phyloP scores from a whole-genome alignment of 2,113 vertebrate genomes.

The Gallinago jamesoni region DNA sequence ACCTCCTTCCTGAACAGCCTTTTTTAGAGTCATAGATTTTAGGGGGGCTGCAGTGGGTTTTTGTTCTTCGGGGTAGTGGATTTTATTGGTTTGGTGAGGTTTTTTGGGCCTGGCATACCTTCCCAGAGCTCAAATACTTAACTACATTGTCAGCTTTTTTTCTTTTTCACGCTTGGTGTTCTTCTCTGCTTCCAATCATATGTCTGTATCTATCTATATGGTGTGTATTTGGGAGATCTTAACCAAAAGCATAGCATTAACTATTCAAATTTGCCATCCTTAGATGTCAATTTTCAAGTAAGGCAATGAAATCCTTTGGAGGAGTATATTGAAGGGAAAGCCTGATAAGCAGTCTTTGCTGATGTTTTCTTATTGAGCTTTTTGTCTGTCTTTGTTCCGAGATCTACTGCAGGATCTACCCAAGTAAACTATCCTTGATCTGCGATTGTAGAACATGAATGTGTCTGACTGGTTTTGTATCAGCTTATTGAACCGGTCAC shows the following conservation, averaged over 20 bases:
- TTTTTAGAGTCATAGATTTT: neutral
- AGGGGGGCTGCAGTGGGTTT: no score
- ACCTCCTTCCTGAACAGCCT: neutral
- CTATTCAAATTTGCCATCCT: neutral
- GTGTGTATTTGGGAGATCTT: neutral
- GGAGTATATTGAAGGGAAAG: neutral
- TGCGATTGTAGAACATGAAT: neutral
- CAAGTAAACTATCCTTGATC: neutral
- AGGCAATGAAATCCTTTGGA: neutral
- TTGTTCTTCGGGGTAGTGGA: neutral
- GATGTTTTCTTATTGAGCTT: neutral
- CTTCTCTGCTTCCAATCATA: neutral
- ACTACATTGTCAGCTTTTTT: neutral
- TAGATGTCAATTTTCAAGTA: neutral
- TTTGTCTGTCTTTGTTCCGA: neutral
- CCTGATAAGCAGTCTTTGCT: neutral
- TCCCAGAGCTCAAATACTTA: neutral
- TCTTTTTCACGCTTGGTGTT: neutral
- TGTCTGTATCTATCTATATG: neutral
- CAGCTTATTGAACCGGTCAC: neutral
- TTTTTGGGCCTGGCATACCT: neutral
- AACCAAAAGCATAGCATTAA: neutral
- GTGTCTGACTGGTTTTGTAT: neutral
- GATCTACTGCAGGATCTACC: neutral
- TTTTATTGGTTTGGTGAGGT: neutral